A percentile compares a stretch with the other conserved stretches of the same genome.
phyloP scores from a whole-genome alignment of 2,888 invertebrate species.

The Drosophila kambysellisi region DNA sequence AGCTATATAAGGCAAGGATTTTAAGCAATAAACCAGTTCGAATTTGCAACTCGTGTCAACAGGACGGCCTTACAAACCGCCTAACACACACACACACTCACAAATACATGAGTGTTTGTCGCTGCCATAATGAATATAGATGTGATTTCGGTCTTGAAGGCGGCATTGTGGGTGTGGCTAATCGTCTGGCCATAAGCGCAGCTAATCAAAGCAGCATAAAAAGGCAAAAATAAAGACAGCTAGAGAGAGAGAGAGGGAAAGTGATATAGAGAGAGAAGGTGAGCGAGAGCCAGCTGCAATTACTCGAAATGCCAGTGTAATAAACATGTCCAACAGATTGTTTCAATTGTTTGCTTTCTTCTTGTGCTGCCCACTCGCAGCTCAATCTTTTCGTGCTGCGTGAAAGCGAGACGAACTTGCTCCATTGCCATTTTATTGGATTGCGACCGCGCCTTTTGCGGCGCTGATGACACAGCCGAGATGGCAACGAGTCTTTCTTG shows the following conservation, averaged over 20 bases:
- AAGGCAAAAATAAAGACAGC: conserved; percentile 8
- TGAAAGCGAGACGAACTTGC: conserved; percentile 17
- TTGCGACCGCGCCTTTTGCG: conserved; percentile 12
- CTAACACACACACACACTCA: not conserved
- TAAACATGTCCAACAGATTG: conserved; percentile 80
- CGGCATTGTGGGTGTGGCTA: conserved; percentile 75
- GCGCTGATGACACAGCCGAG: conserved; percentile 58
- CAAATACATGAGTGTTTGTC: conserved; percentile 20
- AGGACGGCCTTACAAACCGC: too few species aligned
- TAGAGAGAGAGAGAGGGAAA: not conserved
- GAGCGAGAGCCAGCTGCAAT: conserved; percentile 56
- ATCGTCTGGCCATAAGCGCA: conserved; percentile 68
- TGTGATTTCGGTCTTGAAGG: conserved; percentile 78
- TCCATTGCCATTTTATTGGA: conserved; percentile 53
- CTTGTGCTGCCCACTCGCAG: conserved; percentile 21
- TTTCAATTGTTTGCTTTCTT: conserved; percentile 60
- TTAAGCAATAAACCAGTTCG: too few species aligned
- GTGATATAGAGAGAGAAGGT: not conserved
- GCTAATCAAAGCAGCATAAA: conserved; percentile 71
- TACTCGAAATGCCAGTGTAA: conserved; percentile 72
- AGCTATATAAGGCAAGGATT: too few species aligned
- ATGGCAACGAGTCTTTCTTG: conserved; percentile 47
- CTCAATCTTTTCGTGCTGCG: conserved; percentile 57
- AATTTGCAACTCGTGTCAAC: too few species aligned
- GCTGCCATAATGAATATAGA: conserved; percentile 83